phyloP scores from a whole-genome alignment of 2,797 vertebrate species.

The Danio albolineatus region DNA sequence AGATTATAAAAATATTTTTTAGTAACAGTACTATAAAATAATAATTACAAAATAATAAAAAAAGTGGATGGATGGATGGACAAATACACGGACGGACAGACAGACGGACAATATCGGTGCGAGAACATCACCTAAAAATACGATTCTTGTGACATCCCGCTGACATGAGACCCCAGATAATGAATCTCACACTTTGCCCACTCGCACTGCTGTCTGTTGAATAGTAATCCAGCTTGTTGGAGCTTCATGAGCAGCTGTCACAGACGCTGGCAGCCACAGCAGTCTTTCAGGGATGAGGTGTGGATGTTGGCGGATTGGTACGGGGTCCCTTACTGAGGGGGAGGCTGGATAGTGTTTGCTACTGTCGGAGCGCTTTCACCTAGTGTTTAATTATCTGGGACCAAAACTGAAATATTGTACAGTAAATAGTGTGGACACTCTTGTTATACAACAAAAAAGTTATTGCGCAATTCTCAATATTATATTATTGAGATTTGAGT shows the following conservation, averaged over 20 bases:
- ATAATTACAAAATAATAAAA: no score
- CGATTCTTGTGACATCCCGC: not conserved
- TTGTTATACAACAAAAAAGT: not conserved
- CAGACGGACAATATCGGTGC: not conserved
- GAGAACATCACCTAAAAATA: slow-evolving; percentile 4
- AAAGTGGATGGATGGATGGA: not conserved
- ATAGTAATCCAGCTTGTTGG: not conserved
- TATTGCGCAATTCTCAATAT: no score
- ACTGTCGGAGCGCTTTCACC: not conserved
- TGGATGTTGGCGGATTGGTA: not conserved
- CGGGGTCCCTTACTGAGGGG: not conserved
- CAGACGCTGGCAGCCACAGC: slow-evolving; percentile 7
- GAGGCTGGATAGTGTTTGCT: not conserved
- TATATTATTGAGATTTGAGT: no score
- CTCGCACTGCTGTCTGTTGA: slow-evolving; percentile 5
- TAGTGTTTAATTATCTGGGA: not conserved
- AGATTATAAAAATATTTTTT: no score
- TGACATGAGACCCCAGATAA: slow-evolving; percentile 23
- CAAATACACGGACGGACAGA: not conserved
- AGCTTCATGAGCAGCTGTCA: slow-evolving; percentile 22
- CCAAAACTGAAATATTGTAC: not conserved
- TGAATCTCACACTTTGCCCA: slow-evolving; percentile 20
- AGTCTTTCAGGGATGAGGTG: not conserved
- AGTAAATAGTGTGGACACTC: not conserved
- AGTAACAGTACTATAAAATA: no score